Evolutionary conservation across 1,140 invertebrate species (phyloP), one percentile per base, ranked within the genome.

Genomic region (Bilobella aurantiaca): DNA sequence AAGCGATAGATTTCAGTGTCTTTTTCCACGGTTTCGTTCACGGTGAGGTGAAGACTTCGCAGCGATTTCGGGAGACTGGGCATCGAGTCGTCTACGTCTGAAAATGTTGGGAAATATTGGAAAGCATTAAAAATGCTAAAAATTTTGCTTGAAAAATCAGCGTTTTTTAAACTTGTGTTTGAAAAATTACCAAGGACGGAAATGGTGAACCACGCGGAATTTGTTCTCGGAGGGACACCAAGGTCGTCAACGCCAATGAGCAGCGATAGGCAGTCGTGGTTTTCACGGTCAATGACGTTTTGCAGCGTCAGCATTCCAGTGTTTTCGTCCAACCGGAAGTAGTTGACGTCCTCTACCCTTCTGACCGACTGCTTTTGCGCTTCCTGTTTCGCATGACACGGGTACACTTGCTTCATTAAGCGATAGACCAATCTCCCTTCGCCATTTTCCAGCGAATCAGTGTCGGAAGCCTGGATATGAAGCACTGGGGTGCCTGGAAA

Each of bases 71-170:
- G 67, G 23, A 91, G 90, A 58, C 83, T 79, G 0, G 89, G 89
- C 60, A 85, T 83, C 70, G 90, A 87, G 74, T 92, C 89, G 70
- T 92, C 88, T 14, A 89, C 82, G 71, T 91, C 89, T 53, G 25
- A 53, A 53, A 53, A 16, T 53, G 23, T 16, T 12, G n/a, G 49
- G 23, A 8, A 53, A 53, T 16, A 53, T 53, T 5, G 8, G 34
- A 42, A 1, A 83, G 80, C 0, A 42, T 12, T 42, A 42, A 42
- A 42, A 42, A 8, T 42, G 37, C 8, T 12, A 42, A 42, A 12
- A 42, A 42, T 42, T 42, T 42, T 42, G n/a, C 8, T 42, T 8
- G 37, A 42, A 42, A 12, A 42, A 12, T 42, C 8, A 12, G 37
- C 37, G n/a, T 12, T 42, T 42, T 42, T 42, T 42, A 8, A 42